These are phyloP conservation scores for Cyaniris semiargus DNA, from an alignment of 2,888 invertebrate species.

Conservation along the genomic window DNA sequence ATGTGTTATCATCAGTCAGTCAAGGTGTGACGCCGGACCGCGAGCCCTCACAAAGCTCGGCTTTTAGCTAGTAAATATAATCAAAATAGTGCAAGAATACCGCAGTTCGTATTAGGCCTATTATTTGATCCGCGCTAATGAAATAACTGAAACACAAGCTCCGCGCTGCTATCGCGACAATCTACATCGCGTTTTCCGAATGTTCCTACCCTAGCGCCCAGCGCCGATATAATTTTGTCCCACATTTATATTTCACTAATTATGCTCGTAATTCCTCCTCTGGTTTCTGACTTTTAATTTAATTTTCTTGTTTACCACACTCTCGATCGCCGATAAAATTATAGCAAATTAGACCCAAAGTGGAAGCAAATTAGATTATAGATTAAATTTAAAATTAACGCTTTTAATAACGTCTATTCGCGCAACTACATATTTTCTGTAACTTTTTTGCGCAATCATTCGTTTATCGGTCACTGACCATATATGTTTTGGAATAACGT, in stretches of 20 bases:
- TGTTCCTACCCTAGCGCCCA: neutral
- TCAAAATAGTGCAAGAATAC: neutral
- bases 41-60: no score
- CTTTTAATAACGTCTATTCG: neutral
- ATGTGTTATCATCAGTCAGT: no score
- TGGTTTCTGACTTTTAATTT: constrained; percentile 1
- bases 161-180: neutral
- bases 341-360: neutral
- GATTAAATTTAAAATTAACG: neutral
- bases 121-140: neutral
- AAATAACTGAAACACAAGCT: neutral
- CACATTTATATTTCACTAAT: constrained; percentile 11
- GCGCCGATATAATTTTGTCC: neutral
- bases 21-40: no score
- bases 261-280: neutral
- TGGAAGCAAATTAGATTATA: constrained; percentile 3
- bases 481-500: neutral
- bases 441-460: neutral
- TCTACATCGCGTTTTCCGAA: neutral
- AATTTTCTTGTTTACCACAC: constrained; percentile 10
- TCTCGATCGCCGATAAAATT: neutral
- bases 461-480: neutral
- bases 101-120: neutral
- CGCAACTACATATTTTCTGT: neutral
- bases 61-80: no score